Base-by-base conservation (phyloP, 2,797 vertebrate species). In the Nyctibius grandis region DNA sequence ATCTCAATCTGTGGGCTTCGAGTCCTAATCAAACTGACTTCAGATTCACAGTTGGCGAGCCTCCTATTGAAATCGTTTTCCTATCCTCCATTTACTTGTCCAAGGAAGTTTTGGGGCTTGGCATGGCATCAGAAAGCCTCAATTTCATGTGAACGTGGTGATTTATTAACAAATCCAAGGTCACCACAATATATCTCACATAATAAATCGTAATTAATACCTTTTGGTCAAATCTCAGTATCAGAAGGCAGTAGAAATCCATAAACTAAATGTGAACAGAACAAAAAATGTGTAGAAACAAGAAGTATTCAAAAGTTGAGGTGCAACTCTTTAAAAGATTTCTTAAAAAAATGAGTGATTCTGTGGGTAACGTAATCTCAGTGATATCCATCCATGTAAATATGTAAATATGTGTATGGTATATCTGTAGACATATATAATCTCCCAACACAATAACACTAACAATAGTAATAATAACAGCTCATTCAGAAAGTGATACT, bases 11-110 rank as follows among this genome's bases (percentile, higher is more conserved):
- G 95, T 97, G 93, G 95, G 93, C 95, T 97, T 96, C 95, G 28
- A 97, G 92, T 96, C 95, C 95, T 97, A 96, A 97, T 96, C 95
- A 97, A 97, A 96, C 93, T 97, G 95, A 93, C 94, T 97, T 97
- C 96, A 96, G 91, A 91, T 83, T 96, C 95, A 83, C 95, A 97
- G 93, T 96, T 97, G 96, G 95, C 93, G 82, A 96, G 92, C 64
- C 92, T 97, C 92, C 92, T 93, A 92, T 95, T 92, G 95, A 95
- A 97, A 95, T 85, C 6, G 63, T 67, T 94, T 92, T 83, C 91
- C 84, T 91, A 93, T 67, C 91, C 89, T 92, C 92, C 91, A 50
- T 87, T 93, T 90, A 95, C 93, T 96, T 93, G 92, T 97, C 93
- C 91, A 96, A 95, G 75, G 93, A 96, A 96, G 94, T 96, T 97